Percentiles rank a stretch among this genome's conserved stretches.
Evolutionary conservation across 1,140 invertebrate genomes (phyloP).

Genomic region (Drosophila littoralis): DNA sequence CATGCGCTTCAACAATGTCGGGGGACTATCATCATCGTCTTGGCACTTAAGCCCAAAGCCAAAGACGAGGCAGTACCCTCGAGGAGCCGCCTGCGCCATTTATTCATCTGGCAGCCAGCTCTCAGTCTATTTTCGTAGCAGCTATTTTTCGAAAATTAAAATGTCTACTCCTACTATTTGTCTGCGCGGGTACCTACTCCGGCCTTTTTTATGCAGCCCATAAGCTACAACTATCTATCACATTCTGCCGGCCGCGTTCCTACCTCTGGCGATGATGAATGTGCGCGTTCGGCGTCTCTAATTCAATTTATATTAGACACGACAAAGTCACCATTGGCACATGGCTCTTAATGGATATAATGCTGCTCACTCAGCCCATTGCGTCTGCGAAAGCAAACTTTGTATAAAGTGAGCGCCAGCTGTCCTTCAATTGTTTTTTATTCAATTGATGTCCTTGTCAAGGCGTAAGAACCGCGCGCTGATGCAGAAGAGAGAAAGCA

Average conservation of each 20-base stretch:
- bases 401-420: constrained; percentile 44
- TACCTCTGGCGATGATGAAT: constrained; percentile 63
- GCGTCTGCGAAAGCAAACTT: constrained; percentile 24
- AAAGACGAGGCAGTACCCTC: constrained; percentile 25
- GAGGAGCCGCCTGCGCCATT: constrained; percentile 29
- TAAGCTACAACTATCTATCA: constrained; percentile 66
- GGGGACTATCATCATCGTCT: constrained; percentile 18
- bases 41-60: constrained; percentile 43
- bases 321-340: constrained; percentile 67
- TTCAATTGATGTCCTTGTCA: constrained; percentile 41
- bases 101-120: constrained; percentile 55
- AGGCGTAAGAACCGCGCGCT: constrained; percentile 5
- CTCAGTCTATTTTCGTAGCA: constrained; percentile 34
- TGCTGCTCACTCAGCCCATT: constrained; percentile 39
- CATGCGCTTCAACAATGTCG: constrained; percentile 35
- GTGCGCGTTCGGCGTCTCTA: constrained; percentile 77
- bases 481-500: constrained; percentile 6
- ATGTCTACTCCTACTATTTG: constrained; percentile 80
- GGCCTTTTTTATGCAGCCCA: constrained; percentile 57
- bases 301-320: constrained; percentile 81
- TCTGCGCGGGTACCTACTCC: constrained; percentile 48
- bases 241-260: constrained; percentile 19
- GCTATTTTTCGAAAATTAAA: constrained; percentile 78
- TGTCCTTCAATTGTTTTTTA: constrained; percentile 64
- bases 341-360: constrained; percentile 59